phyloP scores from a whole-genome alignment of 2,113 vertebrate genomes.

The Haplochromis vanheusdeni region DNA sequence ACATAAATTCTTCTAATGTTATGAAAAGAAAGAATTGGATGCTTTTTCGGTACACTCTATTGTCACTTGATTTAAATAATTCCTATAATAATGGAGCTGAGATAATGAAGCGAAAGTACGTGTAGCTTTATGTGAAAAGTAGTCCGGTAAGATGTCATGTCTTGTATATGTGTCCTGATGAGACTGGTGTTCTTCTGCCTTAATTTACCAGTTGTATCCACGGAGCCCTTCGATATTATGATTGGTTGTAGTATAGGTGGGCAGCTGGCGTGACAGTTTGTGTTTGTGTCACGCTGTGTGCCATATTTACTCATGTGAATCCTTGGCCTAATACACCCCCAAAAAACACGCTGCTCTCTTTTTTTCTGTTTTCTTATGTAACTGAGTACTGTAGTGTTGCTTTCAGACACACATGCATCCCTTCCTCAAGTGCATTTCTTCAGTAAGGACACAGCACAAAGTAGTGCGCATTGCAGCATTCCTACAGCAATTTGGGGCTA shows the following conservation, averaged over 20 bases:
- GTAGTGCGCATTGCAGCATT: background rate
- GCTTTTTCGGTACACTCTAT: rapidly evolving
- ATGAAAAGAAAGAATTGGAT: background rate
- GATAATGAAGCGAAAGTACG: rapidly evolving
- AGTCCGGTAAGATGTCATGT: background rate
- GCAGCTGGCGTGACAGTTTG: conserved; percentile 54
- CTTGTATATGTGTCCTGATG: background rate
- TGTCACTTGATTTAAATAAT: background rate
- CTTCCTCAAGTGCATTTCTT: background rate
- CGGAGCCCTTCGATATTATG: background rate
- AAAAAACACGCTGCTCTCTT: background rate
- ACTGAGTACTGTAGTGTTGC: background rate
- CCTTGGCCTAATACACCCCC: background rate
- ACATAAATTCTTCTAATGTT: background rate
- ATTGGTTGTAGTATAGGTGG: background rate
- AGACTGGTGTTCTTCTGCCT: background rate
- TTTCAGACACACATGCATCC: background rate
- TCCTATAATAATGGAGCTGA: background rate
- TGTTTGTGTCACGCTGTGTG: conserved; percentile 37
- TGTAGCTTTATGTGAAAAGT: background rate
- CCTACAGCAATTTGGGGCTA: background rate
- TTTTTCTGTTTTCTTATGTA: background rate
- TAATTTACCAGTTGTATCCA: background rate
- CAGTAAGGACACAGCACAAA: background rate
- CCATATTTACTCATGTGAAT: conserved; percentile 37